Conservation (phyloP, 2,797 vertebrate genomes). For the Pangasius krempfi region DNA sequence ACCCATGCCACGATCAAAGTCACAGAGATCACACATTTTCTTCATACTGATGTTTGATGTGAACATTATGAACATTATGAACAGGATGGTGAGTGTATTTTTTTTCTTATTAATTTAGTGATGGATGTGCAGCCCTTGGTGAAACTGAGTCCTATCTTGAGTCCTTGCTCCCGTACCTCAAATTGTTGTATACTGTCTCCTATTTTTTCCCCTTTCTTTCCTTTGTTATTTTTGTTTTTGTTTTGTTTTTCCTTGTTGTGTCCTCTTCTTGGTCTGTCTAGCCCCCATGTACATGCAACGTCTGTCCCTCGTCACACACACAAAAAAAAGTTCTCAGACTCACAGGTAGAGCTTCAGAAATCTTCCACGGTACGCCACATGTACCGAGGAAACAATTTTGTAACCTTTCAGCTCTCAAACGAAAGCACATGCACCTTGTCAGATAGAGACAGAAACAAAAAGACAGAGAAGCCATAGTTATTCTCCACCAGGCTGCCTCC, state of each 20-base stretch:
- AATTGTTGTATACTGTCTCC: background rate
- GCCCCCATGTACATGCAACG: background rate
- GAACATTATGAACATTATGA: background rate
- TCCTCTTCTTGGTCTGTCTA: background rate
- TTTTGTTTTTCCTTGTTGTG: background rate
- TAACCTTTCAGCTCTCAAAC: background rate
- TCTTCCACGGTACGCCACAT: background rate
- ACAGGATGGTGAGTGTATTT: background rate
- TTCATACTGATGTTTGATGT: too few relatives aligned
- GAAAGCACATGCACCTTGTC: background rate
- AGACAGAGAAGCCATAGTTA: slow-evolving; percentile 15
- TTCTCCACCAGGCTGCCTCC: background rate
- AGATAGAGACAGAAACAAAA: background rate
- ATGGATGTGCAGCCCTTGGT: background rate
- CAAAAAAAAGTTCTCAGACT: background rate
- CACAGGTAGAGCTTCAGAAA: background rate
- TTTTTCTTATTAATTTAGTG: background rate
- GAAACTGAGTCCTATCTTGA: background rate
- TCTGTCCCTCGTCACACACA: background rate
- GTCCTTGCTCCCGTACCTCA: background rate
- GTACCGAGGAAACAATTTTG: background rate
- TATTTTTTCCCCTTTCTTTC: background rate
- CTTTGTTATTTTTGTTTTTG: background rate
- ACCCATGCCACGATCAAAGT: too few relatives aligned
- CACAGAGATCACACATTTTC: too few relatives aligned